Base-by-base conservation (phyloP, 1,140 invertebrate species). In the Philotrypesis tridentata region DNA sequence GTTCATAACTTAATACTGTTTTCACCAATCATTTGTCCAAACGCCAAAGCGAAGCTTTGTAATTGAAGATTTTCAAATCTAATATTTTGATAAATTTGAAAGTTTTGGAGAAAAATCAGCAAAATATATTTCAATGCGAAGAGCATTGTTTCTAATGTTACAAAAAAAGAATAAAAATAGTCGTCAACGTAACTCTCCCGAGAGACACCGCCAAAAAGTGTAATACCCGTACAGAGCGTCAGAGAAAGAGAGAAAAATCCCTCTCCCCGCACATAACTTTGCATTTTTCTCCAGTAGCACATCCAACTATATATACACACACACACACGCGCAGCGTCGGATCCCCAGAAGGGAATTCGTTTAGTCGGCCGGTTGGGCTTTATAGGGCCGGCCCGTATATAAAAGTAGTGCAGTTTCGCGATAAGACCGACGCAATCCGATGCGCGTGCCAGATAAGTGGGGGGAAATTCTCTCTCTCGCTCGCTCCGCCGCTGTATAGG, bases 371-470 rank as follows among this genome's bases (percentile, higher is more conserved):
- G 60, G 60, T 78, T 37, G 60, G 27, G 37, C n/a, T 43, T 55
- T 67, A 67, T 67, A 74, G 71, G 71, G 71, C 27, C 37, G 40
- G 17, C 33, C 43, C 60, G 33, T 81, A 72, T 73, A 75, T 88
- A 90, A 92, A 91, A 91, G 91, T 91, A 90, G 89, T 89, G 90
- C 89, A 90, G 85, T 86, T 82, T 73, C 75, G 85, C 88, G 91
- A 92, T 92, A 92, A 92, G 91, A 86, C 48, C 67, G 88, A 90
- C 90, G 89, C 89, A 91, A 92, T 92, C 90, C 90, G 91, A 92
- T 92, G 90, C 91, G 91, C 91, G 91, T 92, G 91, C 90, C 90
- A 92, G 91, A 92, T 92, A 92, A 92, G 90, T 90, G 87, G 88
- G 88, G 89, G 90, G 91, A 17, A n/a, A 17, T 48, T 48, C 43